A percentile compares a stretch with the other conserved stretches of the same genome.
Evolutionary conservation across 2,113 vertebrate species (phyloP).

Genomic region (Cheilinus undulatus): DNA sequence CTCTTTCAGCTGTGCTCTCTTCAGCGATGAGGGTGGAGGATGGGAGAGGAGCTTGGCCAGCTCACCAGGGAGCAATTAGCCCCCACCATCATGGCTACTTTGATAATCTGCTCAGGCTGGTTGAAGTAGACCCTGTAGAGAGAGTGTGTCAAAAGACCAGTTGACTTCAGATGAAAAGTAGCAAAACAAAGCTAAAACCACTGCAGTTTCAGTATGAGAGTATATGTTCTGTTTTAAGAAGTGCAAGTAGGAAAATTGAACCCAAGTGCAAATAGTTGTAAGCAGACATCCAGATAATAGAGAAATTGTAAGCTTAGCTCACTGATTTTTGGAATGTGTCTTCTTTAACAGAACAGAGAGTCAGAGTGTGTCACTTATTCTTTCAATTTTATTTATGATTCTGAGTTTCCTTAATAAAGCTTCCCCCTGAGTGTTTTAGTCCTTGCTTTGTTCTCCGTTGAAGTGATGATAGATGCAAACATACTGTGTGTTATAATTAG

Average conservation of each 20-base stretch:
- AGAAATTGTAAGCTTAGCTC: too few species aligned
- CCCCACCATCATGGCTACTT: slow-evolving; percentile 45
- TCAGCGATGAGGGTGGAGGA: slow-evolving; percentile 53
- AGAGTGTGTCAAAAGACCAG: not conserved
- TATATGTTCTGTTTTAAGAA: not conserved
- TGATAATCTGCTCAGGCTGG: slow-evolving; percentile 48
- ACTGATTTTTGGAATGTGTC: too few species aligned
- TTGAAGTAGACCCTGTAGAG: slow-evolving; percentile 35
- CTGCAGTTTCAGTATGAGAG: not conserved
- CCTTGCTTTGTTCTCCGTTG: too few species aligned
- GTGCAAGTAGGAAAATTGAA: not conserved
- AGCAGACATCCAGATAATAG: too few species aligned
- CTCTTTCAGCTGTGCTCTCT: slow-evolving; percentile 44
- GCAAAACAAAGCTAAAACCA: not conserved
- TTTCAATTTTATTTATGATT: too few species aligned
- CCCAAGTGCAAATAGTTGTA: not conserved
- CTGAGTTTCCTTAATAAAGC: too few species aligned
- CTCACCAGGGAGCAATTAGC: slow-evolving; percentile 71
- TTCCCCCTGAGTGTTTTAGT: too few species aligned
- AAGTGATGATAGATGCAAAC: too few species aligned
- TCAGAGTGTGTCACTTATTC: too few species aligned
- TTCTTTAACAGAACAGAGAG: too few species aligned
- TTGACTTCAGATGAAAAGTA: slow-evolving; percentile 2
- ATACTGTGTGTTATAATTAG: too few species aligned
- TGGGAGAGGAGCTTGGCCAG: slow-evolving; percentile 41